Base-by-base conservation (phyloP, 2,888 invertebrate species). In the Myopa tessellatipennis region DNA sequence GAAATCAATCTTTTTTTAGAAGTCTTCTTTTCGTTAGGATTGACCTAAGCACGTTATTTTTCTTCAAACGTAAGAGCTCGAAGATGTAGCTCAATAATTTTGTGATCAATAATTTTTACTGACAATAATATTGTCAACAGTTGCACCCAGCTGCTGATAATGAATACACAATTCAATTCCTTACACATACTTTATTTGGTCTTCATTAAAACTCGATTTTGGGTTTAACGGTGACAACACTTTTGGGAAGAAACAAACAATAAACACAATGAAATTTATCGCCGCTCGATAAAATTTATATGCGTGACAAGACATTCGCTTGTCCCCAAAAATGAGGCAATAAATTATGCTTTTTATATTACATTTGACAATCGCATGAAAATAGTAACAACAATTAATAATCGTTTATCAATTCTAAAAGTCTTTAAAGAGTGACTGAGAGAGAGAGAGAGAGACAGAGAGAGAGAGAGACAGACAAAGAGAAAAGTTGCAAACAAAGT, bases 341-440 rank as follows among this genome's bases (percentile, higher is more conserved):
- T 85, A 86, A 85, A 85, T 85, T 85, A 6, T 38, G 36, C 36
- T 26, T 84, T 84, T 86, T 85, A 85, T 84, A 84, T 45, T 45
- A 45, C 85, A 85, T 86, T 84, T 85, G 86, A 85, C 85, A 85
- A 84, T 84, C 83, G 84, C 82, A 84, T 84, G 85, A 85, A 79
- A 85, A 85, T 85, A 85, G 26, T 61, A 58, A 16, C 70, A 34
- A 50, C 40, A 18, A 26, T 26, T 26, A 26, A 26, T 26, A 26
- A 26, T 26, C 26, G 26, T 26, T 26, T 26, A 26, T 26, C 26
- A 26, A 26, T 26, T 38, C 16, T 18, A 14, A 65, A n/a, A 12
- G 38, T 5, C 55, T 55, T 55, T 55, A 65, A 65, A 38, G 34
- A 58, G 16, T 8, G 34, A 7, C 18, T 50, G 38, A 18, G n/a